These are phyloP conservation scores for Oceanites oceanicus DNA, from an alignment of 2,113 vertebrate species.

Conservation along the genomic window DNA sequence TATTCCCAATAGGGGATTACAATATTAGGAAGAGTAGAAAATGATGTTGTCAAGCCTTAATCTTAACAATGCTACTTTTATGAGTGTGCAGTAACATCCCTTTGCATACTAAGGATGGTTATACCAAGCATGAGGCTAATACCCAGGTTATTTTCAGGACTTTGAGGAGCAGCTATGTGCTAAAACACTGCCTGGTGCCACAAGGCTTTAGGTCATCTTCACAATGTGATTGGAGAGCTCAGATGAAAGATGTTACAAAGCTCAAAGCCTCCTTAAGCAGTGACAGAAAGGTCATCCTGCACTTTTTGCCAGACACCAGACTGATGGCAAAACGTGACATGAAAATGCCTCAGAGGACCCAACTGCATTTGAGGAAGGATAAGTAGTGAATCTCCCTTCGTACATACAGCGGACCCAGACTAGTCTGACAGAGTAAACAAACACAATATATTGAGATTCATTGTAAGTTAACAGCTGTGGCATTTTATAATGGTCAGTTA, in stretches of 20 bases:
- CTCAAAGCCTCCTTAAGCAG: slow-evolving; percentile 10
- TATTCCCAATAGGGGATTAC: not conserved
- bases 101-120: not conserved
- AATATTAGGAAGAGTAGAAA: not conserved
- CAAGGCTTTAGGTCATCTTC: not conserved
- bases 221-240: not conserved
- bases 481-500: not conserved
- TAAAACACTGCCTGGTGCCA: not conserved
- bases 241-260: not conserved
- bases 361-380: not conserved
- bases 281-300: not conserved
- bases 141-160: not conserved
- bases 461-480: not conserved
- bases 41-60: fast-evolving
- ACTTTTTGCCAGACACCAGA: not conserved
- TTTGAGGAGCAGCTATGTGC: not conserved
- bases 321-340: fast-evolving
- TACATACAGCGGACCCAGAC: fast-evolving
- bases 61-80: not conserved
- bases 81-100: not conserved
- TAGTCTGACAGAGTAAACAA: not conserved
- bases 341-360: not conserved
- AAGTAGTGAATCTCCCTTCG: not conserved
- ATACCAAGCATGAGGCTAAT: not conserved
- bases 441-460: no score